A percentile compares a stretch with the other conserved stretches of the same genome.
Evolutionary conservation across 2,113 vertebrate species (phyloP).

Genomic region (Calyptomena viridis): DNA sequence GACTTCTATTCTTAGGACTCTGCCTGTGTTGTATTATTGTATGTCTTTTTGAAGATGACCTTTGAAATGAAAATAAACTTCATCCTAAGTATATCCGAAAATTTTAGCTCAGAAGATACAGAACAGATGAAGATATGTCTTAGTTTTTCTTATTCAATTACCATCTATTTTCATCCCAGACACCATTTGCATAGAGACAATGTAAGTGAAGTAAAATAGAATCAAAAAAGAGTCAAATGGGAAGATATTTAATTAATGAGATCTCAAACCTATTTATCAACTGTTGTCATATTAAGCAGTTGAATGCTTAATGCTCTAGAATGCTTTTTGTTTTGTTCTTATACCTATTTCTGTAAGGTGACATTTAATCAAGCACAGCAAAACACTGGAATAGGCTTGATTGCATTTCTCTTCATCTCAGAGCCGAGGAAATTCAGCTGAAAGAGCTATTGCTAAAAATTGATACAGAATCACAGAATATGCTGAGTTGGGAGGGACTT

Average conservation of each 20-base stretch:
- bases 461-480: background rate
- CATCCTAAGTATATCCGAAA: background rate
- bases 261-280: background rate
- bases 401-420: background rate
- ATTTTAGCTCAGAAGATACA: constrained; percentile 4
- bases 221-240: background rate
- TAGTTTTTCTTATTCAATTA: background rate
- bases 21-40: background rate
- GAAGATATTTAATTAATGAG: background rate
- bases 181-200: background rate
- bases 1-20: background rate
- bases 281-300: background rate
- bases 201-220: background rate
- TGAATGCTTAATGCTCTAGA: too few relatives aligned
- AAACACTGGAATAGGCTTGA: background rate
- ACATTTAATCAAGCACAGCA: background rate
- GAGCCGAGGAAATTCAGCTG: background rate
- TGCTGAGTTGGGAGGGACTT: background rate
- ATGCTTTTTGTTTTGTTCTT: background rate
- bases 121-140: background rate
- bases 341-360: background rate
- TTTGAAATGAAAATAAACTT: background rate
- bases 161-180: background rate
- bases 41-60: background rate
- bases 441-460: background rate